Evolutionary conservation across 92 coral and sea anemone genomes (phyloP), one percentile per base, ranked within the genome.

Genomic region (Metridium senile): DNA sequence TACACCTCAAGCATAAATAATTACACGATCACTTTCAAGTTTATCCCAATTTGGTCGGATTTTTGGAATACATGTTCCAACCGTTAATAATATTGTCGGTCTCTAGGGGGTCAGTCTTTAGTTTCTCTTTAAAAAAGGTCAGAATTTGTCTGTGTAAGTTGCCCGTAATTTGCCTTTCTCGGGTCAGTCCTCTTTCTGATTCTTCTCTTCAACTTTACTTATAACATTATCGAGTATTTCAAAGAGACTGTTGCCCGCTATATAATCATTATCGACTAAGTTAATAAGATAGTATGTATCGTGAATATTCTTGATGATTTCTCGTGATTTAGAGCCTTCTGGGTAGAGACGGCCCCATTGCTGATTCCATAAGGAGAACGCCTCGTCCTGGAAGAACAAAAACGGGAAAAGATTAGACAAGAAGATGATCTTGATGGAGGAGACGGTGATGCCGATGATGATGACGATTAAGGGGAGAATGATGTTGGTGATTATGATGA

Each of bases 271-370:
- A 64, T 91, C 97, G 1, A 91, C 93, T 16, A 91, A 82, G 77
- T 91, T 91, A 26, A 91, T 58, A 33, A 91, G 89, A 62, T 87
- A 91, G 34, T 88, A 91, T 0, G 86, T 85, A 62, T 89, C 86
- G 30, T 83, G 85, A 45, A 88, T 85, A 26, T 76, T 58, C 53
- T 85, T 69, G 26, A 91, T 91, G 28, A 91, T 63, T 20, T 77
- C 87, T 26, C 91, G 82, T 8, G 97, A 88, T 10, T 45, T 59
- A 2, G 97, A 91, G 49, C 76, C 89, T 39, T 91, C 93, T 0
- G 97, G 86, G 74, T 91, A 91, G 25, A 91, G 88, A 29, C 78
- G 68, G 8, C 93, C 89, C 97, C 97, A 91, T 79, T 91, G 90
- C 53, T 91, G 97, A 47, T 85, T 81, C 97, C 97, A 91, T 19